Evolutionary conservation across 1,140 invertebrate genomes (phyloP).

Genomic region (Metaphire vulgaris): DNA sequence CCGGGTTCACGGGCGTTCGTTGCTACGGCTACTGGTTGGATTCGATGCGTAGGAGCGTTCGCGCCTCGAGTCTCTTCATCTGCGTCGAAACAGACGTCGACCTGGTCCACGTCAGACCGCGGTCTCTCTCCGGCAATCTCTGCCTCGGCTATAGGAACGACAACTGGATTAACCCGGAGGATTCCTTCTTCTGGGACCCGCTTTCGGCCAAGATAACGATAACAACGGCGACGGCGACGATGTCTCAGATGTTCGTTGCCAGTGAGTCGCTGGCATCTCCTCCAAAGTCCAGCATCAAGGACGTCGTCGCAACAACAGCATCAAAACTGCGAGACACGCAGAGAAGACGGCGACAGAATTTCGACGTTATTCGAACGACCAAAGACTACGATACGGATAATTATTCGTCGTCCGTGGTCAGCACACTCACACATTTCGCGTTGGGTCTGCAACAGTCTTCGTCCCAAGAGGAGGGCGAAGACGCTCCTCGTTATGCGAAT

Average conservation of each 20-base stretch:
- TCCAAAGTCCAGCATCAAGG: not conserved
- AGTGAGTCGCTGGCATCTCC: not conserved
- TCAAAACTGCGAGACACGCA: not conserved
- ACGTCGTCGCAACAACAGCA: too few species aligned
- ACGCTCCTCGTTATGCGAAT: not conserved
- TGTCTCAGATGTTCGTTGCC: not conserved
- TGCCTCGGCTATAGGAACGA: conserved; percentile 8
- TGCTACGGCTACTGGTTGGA: not conserved
- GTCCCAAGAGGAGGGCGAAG: not conserved
- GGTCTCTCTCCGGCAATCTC: not conserved
- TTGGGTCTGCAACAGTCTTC: too few species aligned
- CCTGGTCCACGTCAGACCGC: not conserved
- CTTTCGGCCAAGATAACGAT: not conserved
- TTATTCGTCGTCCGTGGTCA: too few species aligned
- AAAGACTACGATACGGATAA: too few species aligned
- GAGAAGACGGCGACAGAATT: not conserved
- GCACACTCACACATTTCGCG: too few species aligned
- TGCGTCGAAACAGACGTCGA: not conserved
- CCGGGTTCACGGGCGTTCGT: not conserved
- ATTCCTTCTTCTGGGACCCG: conserved; percentile 19
- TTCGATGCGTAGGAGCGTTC: not conserved
- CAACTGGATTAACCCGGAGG: conserved; percentile 17
- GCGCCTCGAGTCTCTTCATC: not conserved
- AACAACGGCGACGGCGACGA: not conserved
- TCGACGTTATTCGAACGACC: not conserved